phyloP scores from a whole-genome alignment of 2,888 invertebrate species.

The Nesidiocoris tenuis region DNA sequence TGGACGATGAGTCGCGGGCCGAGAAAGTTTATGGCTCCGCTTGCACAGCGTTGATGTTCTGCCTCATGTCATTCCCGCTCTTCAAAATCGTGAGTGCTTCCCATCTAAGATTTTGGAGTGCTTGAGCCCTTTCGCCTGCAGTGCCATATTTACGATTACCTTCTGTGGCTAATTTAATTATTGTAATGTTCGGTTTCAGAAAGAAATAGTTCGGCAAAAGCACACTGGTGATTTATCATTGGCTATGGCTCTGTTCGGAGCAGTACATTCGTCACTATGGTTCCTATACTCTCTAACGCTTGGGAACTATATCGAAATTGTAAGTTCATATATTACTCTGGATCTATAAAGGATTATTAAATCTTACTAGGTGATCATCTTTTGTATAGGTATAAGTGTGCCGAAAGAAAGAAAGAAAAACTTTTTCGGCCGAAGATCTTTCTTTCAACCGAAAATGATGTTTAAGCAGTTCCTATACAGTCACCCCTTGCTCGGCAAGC shows the following conservation, averaged over 20 bases:
- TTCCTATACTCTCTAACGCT: slow-evolving; percentile 28
- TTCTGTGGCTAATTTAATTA: not conserved
- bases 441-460: no score
- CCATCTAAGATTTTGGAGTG: no score
- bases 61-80: slow-evolving; percentile 28
- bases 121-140: no score
- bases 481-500: no score
- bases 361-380: no score
- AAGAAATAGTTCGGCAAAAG: slow-evolving; percentile 12
- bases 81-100: slow-evolving; percentile 30
- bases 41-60: slow-evolving; percentile 16
- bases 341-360: no score
- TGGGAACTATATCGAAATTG: slow-evolving; percentile 32
- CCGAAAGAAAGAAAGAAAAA: no score
- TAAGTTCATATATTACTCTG: slow-evolving; percentile 6
- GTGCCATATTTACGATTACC: no score
- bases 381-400: no score
- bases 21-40: slow-evolving; percentile 14
- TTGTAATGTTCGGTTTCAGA: slow-evolving; percentile 11
- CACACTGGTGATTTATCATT: slow-evolving; percentile 32
- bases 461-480: no score
- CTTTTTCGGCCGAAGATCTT: no score
- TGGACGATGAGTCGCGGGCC: slow-evolving; percentile 7
- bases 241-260: slow-evolving; percentile 15
- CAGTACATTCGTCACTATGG: slow-evolving; percentile 17